Percentiles rank a stretch among this genome's conserved stretches.
Conservation (phyloP, 1,140 invertebrate genomes). For the Lithobius niger region DNA sequence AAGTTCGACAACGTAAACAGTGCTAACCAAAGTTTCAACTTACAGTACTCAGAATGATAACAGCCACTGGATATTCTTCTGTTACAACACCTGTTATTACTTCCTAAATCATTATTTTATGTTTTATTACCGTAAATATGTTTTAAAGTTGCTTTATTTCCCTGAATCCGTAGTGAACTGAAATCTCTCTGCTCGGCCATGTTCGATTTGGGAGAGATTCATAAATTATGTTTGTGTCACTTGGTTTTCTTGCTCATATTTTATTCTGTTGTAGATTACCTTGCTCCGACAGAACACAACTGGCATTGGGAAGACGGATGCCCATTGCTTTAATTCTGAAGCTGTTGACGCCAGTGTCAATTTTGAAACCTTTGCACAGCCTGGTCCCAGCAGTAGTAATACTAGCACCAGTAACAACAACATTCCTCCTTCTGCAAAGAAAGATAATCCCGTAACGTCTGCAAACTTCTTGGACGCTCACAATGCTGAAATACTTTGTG, state of each 20-base stretch:
- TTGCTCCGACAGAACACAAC: conserved; percentile 65
- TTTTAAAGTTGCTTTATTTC: not conserved
- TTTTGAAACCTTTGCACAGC: conserved; percentile 9
- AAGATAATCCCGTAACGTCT: conserved; percentile 52
- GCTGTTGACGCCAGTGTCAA: conserved; percentile 14
- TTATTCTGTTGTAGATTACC: conserved; percentile 51
- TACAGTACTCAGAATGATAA: too few species aligned
- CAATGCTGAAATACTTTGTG: conserved; percentile 77
- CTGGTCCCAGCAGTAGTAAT: not conserved
- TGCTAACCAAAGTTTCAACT: too few species aligned
- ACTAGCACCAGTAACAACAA: not conserved
- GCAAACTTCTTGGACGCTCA: conserved; percentile 69
- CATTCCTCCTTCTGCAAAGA: not conserved
- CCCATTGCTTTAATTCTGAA: not conserved
- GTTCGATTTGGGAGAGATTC: not conserved
- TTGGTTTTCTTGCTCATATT: not conserved
- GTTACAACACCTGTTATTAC: not conserved
- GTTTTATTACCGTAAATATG: not conserved
- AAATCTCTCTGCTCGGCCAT: not conserved
- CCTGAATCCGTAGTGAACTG: not conserved
- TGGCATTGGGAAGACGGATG: conserved; percentile 19
- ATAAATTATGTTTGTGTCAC: not conserved
- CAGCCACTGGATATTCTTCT: too few species aligned
- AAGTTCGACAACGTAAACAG: too few species aligned
- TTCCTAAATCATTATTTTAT: not conserved